Base-by-base conservation (phyloP, 2,888 invertebrate genomes). In the Drosophila barbarae region DNA sequence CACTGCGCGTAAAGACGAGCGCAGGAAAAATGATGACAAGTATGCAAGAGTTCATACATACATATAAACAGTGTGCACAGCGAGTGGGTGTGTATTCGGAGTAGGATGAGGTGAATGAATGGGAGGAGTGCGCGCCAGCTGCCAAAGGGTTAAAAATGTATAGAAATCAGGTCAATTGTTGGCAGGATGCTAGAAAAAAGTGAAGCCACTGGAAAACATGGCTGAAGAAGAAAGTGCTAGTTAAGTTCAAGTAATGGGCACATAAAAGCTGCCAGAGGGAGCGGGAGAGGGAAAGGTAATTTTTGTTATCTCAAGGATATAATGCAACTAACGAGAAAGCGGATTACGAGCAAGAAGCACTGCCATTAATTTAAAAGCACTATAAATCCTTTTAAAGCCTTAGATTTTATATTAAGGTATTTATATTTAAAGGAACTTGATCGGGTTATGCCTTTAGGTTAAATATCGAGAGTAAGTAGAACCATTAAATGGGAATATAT, bases 151-250 rank as follows among this genome's bases (percentile, higher is more conserved):
- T 86, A 82, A 73, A 68, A 71, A 86, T 69, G 72, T 84, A 61
- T 58, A 60, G 46, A 70, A 82, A 85, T 85, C 81, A 85, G 82
- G 82, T 82, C 82, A 82, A 86, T 86, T 85, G 82, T 72, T 68
- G 52, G 75, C 75, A 72, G 70, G 68, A 71, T 66, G 63, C 53
- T 69, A 72, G 71, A 74, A 57, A 65, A 60, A 77, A 65, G 55
- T 50, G 56, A 69, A 74, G 63, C 59, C 47, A 61, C 36, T 80
- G 59, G 59, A 69, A 80, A 79, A 80, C 59, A 41, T 49, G 72
- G 30, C 42, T 21, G 46, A 30, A 50, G 47, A 47, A 50, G 72
- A 67, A 68, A 68, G 68, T 68, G 68, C 71, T 64, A 71, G 65
- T 68, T 68, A 71, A 64, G 68, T 63, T 68, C 42, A 50, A 54